A percentile compares a stretch with the other conserved stretches of the same genome.
These are phyloP conservation scores for Chaetura pelagica DNA, from an alignment of 2,113 vertebrate genomes.

Conservation along the genomic window DNA sequence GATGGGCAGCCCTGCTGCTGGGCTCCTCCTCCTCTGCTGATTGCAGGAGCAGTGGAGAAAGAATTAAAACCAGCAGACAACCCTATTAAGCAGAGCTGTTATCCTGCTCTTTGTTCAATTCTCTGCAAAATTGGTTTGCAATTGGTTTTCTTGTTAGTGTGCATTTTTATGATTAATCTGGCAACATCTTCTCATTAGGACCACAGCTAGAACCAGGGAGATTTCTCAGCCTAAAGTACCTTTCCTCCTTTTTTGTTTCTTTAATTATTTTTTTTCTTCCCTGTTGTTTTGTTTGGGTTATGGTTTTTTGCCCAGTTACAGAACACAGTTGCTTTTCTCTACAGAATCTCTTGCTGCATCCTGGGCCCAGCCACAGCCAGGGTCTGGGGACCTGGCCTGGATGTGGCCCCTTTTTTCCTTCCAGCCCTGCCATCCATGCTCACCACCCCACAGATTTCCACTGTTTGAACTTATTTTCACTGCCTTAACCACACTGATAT, in stretches of 20 bases:
- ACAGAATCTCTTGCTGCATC: fast-evolving
- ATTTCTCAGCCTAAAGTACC: background rate
- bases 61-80: background rate
- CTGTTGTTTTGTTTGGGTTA: too few relatives aligned
- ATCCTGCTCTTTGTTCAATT: background rate
- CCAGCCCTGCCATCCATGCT: background rate
- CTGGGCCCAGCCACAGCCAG: background rate
- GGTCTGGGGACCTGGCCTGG: background rate
- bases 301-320: background rate
- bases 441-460: background rate
- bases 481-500: background rate
- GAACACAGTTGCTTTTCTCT: background rate
- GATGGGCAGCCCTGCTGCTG: background rate
- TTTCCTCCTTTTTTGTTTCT: background rate
- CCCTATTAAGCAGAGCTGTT: background rate
- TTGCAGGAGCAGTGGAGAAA: background rate
- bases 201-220: background rate
- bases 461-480: background rate
- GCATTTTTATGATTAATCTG: background rate
- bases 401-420: background rate
- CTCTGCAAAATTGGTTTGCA: background rate
- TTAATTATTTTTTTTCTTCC: too few relatives aligned
- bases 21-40: background rate
- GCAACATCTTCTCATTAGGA: background rate
- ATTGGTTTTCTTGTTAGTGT: background rate